A percentile compares a stretch with the other conserved stretches of the same genome.
phyloP scores from a whole-genome alignment of 1,140 invertebrate genomes.

The Acromyrmex heyeri region DNA sequence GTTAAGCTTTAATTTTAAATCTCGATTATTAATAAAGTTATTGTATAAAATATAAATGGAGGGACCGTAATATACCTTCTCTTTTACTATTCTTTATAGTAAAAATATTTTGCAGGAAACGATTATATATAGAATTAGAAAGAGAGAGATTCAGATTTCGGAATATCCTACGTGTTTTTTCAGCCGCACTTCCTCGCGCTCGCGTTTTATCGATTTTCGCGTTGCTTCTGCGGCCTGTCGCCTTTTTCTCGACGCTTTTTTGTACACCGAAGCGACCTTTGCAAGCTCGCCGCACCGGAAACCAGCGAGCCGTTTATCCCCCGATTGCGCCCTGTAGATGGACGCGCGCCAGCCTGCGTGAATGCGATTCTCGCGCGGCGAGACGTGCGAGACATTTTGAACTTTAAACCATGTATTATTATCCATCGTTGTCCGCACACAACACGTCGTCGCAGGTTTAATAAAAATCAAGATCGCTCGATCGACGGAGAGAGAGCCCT shows the following conservation, averaged over 20 bases:
- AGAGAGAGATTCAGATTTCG: neutral
- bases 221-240: constrained; percentile 49
- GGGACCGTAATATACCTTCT: too few species aligned
- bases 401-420: constrained; percentile 70
- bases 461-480: constrained; percentile 58
- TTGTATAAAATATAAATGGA: too few species aligned
- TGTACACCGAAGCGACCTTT: constrained; percentile 56
- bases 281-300: constrained; percentile 45
- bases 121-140: neutral
- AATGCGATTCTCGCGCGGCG: neutral
- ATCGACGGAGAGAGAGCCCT: constrained; percentile 32
- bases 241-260: constrained; percentile 60
- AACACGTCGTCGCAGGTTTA: constrained; percentile 32
- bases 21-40: too few species aligned
- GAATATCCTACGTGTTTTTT: neutral
- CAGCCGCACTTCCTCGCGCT: neutral
- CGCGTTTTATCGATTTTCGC: constrained; percentile 66
- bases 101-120: neutral
- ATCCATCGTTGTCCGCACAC: constrained; percentile 29
- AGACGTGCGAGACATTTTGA: constrained; percentile 54
- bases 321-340: neutral
- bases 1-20: too few species aligned
- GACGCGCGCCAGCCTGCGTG: constrained; percentile 32
- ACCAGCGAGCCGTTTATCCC: constrained; percentile 48
- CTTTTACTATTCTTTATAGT: neutral